Conservation (phyloP, 2,113 vertebrate species). For the Pongo abelii region DNA sequence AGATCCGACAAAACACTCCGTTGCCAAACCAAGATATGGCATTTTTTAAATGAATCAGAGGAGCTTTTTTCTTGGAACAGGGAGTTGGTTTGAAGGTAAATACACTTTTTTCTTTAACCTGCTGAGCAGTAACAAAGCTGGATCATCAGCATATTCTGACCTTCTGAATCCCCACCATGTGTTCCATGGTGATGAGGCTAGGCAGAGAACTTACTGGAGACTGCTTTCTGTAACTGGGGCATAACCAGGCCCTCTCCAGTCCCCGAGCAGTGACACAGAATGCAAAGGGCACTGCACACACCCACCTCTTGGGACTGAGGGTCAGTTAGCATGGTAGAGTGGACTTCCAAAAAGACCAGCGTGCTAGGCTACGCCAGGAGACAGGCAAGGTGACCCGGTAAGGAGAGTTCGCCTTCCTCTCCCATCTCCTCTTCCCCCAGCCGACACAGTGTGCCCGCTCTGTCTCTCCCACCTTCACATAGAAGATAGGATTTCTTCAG, state of each 20-base stretch:
- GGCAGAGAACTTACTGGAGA: not conserved
- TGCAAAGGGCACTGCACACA: rapidly evolving
- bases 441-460: no score
- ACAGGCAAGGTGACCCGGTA: not conserved
- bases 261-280: not conserved
- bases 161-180: rapidly evolving
- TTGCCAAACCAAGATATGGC: not conserved
- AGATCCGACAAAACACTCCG: rapidly evolving
- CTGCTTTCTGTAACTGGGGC: not conserved
- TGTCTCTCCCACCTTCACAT: no score
- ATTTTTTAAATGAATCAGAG: not conserved
- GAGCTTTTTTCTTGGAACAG: not conserved
- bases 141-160: rapidly evolving
- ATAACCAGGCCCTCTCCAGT: rapidly evolving
- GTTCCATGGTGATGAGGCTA: not conserved
- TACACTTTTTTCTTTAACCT: rapidly evolving
- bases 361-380: not conserved
- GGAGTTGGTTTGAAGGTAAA: not conserved
- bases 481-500: not conserved
- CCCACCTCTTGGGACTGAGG: not conserved
- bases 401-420: not conserved
- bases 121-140: not conserved
- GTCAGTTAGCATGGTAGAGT: not conserved
- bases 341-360: rapidly evolving
- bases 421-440: no score